Evolutionary conservation across 2,113 vertebrate genomes (phyloP).

Genomic region (Todiramphus saurophagus): DNA sequence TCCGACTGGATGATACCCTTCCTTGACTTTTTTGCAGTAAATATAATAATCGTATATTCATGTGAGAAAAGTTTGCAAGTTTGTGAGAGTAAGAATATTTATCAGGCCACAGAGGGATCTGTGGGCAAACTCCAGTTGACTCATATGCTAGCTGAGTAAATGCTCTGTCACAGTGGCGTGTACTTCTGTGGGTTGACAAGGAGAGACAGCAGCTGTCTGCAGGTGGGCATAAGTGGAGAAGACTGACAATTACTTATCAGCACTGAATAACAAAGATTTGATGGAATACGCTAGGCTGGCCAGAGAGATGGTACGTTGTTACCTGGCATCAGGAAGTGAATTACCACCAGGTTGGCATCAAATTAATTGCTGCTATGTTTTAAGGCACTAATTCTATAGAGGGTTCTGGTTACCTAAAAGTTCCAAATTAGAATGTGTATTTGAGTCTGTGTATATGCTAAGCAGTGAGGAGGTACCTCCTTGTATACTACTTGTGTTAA

Average conservation of each 20-base stretch:
- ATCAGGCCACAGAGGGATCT: neutral
- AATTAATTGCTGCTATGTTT: neutral
- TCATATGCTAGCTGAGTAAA: neutral
- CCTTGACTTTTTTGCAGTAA: neutral
- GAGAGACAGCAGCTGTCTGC: neutral
- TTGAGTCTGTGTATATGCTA: neutral
- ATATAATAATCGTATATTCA: neutral
- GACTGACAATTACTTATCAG: neutral
- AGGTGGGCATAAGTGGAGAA: neutral
- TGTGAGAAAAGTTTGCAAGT: neutral
- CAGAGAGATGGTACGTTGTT: neutral
- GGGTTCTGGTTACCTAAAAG: neutral
- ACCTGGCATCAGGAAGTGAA: neutral
- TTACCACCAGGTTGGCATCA: neutral
- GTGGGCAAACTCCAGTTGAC: neutral
- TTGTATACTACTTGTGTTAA: neutral
- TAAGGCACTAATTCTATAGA: neutral
- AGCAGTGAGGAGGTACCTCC: neutral
- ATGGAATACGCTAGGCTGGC: accelerated
- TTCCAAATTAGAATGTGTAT: neutral
- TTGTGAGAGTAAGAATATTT: neutral
- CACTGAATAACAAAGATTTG: neutral
- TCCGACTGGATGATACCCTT: neutral
- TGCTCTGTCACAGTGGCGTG: neutral
- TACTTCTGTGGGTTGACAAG: neutral